Conservation (phyloP, 2,888 invertebrate genomes). For the Clanis bilineata region DNA sequence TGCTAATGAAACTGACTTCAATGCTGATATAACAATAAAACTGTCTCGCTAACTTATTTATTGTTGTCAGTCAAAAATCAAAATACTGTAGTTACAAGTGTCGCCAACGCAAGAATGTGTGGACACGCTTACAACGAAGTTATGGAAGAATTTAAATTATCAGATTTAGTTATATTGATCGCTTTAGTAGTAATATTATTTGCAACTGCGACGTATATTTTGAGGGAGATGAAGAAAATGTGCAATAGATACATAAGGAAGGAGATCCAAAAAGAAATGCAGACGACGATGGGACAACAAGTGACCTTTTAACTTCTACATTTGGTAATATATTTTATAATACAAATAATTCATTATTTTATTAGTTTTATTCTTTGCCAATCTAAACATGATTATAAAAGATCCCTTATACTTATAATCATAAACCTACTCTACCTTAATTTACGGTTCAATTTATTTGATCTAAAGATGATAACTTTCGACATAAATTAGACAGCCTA, state of each 20-base stretch:
- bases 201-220: conserved; percentile 34
- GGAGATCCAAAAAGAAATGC: conserved; percentile 41
- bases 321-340: not conserved
- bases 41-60: not conserved
- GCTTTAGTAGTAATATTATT: conserved; percentile 40
- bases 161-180: conserved; percentile 44
- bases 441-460: too few species aligned
- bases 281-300: conserved; percentile 19
- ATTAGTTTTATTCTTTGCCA: too few species aligned
- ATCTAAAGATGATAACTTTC: too few species aligned
- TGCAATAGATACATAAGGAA: conserved; percentile 40
- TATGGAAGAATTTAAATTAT: conserved; percentile 41
- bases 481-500: too few species aligned
- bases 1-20: too few species aligned
- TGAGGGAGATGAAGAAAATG: conserved; percentile 36
- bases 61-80: not conserved
- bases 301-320: conserved; percentile 20
- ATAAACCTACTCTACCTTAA: too few species aligned
- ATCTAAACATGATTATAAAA: too few species aligned
- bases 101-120: conserved; percentile 24
- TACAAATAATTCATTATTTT: not conserved
- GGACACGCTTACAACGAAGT: conserved; percentile 55
- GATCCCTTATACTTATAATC: too few species aligned
- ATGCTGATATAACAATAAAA: not conserved
- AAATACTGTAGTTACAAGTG: not conserved